These are phyloP conservation scores for Linurgus olivaceus DNA, from an alignment of 2,797 vertebrate species.

Conservation along the genomic window DNA sequence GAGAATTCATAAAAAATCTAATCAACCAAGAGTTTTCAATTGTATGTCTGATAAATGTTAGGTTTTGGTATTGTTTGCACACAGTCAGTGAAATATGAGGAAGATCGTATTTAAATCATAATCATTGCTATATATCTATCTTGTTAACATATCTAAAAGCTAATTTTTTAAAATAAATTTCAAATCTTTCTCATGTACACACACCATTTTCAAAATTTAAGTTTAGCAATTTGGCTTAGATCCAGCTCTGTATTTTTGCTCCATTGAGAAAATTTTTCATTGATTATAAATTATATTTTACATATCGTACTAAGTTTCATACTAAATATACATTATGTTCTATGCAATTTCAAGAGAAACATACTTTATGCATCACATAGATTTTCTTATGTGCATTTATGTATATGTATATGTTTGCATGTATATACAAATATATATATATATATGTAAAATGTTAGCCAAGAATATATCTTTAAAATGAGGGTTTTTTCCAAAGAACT, in stretches of 20 bases:
- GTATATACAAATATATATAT: background rate
- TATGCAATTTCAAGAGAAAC: background rate
- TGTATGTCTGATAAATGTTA: background rate
- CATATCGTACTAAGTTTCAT: background rate
- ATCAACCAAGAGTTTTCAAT: background rate
- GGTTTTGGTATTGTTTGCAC: background rate
- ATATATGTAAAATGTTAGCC: background rate
- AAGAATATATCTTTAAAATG: background rate
- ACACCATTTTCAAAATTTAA: background rate
- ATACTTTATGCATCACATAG: background rate
- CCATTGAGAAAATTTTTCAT: background rate
- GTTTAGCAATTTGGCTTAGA: background rate
- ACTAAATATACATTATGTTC: background rate
- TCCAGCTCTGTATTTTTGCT: background rate
- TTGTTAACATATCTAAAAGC: background rate
- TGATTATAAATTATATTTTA: background rate
- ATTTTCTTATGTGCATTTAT: background rate
- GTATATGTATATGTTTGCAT: background rate
- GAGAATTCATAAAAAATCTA: background rate
- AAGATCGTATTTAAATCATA: background rate
- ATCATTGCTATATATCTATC: background rate
- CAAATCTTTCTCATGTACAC: background rate
- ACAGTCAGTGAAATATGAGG: background rate
- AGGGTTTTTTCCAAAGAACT: fast-evolving
- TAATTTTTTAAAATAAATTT: background rate